Evolutionary conservation across 2,113 vertebrate genomes (phyloP).

Genomic region (Oryzias celebensis): DNA sequence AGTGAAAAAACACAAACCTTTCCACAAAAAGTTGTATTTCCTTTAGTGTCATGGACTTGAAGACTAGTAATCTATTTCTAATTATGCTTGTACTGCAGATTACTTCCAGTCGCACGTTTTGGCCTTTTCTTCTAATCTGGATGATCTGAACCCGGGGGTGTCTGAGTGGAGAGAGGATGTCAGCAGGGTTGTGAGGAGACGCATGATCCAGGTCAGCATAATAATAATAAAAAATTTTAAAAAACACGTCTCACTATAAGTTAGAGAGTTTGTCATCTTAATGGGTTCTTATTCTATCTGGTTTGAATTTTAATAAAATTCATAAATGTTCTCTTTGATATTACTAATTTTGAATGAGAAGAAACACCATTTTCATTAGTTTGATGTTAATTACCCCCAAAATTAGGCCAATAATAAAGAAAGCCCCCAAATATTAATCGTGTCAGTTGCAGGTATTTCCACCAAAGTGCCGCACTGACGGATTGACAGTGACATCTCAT

Average conservation of each 20-base stretch:
- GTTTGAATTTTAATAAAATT: too few species aligned
- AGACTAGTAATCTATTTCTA: background rate
- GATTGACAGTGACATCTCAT: too few species aligned
- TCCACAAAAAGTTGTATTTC: background rate
- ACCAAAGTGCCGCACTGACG: too few species aligned
- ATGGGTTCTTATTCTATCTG: too few species aligned
- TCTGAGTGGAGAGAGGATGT: conserved; percentile 90
- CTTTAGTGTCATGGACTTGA: background rate
- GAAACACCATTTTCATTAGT: too few species aligned
- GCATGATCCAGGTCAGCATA: conserved; percentile 81
- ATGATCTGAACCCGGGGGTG: conserved; percentile 90
- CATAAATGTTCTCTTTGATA: too few species aligned
- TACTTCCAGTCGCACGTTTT: conserved; percentile 86
- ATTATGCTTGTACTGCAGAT: conserved; percentile 75
- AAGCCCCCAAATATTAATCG: too few species aligned
- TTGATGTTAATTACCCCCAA: too few species aligned
- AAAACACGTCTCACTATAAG: background rate
- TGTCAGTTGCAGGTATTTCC: too few species aligned
- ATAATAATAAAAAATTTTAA: conserved; percentile 2
- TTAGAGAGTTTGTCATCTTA: too few species aligned
- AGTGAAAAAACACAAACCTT: background rate
- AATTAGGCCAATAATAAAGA: too few species aligned
- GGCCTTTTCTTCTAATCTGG: conserved; percentile 88
- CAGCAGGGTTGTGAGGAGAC: conserved; percentile 84
- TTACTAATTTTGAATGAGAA: too few species aligned